Base-by-base conservation (phyloP, 1,140 invertebrate genomes). In the Cyphomyrmex costatus region DNA sequence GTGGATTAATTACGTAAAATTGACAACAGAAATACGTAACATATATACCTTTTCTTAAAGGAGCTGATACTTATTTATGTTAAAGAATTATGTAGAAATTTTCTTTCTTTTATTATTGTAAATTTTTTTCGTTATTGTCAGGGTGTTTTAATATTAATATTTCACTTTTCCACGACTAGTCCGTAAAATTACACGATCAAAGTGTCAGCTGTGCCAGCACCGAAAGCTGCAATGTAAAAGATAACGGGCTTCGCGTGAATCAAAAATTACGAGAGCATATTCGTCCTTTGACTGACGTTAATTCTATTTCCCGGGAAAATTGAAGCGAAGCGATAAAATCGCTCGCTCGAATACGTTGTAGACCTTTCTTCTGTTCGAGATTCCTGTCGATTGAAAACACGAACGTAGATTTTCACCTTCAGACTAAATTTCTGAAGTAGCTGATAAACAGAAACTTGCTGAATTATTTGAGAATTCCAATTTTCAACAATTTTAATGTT, bases 221-320 rank as follows among this genome's bases (percentile, higher is more conserved):
- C 66, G 36, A 73, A 74, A 83, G 30, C 65, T 80, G 65, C 78
- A 83, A 74, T 83, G 79, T 83, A 83, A 71, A 84, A 74, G 86
- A 87, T 87, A 76, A 76, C 58, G 49, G 60, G 53, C 51, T 68
- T 87, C 56, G 78, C 77, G 86, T 87, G 86, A 82, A 87, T 88
- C 87, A 85, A 77, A n/a, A 87, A 88, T 88, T 87, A 74, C 71
- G 71, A 78, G 66, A 83, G 88, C 86, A 79, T 79, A 77, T 78
- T 61, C 66, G 87, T 85, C 53, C 74, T 88, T 89, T 88, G 86
- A 88, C 74, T 58, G 86, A 89, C 86, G 82, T 89, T 89, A 88
- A 88, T 89, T 88, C 82, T 71, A 86, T 88, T 89, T 88, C 74
- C 66, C 24, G 74, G 82, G 80, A 88, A 88, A 89, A 89, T 89